Evolutionary conservation across 2,797 vertebrate species (phyloP).

Genomic region (Pseudochirops cupreus): DNA sequence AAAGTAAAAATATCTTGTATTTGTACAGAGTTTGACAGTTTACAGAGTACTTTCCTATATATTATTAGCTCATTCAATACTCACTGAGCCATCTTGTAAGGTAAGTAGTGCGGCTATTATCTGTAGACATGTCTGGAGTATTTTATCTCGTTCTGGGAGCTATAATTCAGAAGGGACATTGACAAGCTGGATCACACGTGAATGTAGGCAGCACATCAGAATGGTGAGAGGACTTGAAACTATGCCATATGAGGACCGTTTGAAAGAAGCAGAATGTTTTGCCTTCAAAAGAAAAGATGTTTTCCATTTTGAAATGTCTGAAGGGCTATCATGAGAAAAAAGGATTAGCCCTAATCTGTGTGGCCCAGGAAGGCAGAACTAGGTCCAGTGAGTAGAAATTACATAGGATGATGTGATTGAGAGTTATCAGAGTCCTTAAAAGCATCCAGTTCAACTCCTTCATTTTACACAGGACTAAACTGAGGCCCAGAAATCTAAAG

Average conservation of each 20-base stretch:
- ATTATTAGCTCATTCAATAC: background rate
- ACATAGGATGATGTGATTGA: background rate
- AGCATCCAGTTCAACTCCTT: background rate
- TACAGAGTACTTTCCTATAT: background rate
- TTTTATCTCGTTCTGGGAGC: background rate
- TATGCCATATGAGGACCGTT: background rate
- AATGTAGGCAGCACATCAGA: background rate
- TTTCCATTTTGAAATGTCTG: background rate
- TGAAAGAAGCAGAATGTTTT: background rate
- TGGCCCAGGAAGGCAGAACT: background rate
- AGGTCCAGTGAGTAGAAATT: background rate
- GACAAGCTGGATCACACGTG: background rate
- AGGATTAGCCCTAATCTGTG: background rate
- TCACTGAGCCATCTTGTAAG: background rate
- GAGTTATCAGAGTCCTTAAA: background rate
- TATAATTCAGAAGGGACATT: background rate
- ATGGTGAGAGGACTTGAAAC: background rate
- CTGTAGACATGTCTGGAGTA: background rate
- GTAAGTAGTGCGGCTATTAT: background rate
- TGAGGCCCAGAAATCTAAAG: background rate
- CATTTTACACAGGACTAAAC: background rate
- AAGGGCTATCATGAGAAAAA: background rate
- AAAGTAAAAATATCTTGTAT: background rate
- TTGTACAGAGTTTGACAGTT: background rate
- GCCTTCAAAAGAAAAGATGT: background rate